Evolutionary conservation across 2,113 vertebrate genomes (phyloP).

Genomic region (Labeo catla): DNA sequence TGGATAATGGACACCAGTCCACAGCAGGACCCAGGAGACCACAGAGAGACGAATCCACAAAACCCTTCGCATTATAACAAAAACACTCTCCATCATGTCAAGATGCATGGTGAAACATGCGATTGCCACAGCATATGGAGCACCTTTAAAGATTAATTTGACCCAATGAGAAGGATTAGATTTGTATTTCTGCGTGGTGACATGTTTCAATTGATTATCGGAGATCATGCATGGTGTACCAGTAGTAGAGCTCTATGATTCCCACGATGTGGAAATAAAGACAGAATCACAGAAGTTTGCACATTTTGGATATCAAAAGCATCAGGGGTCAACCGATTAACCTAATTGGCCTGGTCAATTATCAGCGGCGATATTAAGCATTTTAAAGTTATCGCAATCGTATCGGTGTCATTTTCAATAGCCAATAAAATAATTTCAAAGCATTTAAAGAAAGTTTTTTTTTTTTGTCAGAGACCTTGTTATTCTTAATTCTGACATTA

Average conservation of each 20-base stretch:
- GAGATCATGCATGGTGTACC: conserved; percentile 24
- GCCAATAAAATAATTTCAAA: no score
- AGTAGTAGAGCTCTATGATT: conserved; percentile 11
- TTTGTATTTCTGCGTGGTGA: conserved; percentile 40
- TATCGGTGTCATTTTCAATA: no score
- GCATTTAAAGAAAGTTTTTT: no score
- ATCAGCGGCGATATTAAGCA: no score
- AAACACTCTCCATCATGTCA: conserved; percentile 19
- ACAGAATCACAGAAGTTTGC: not conserved
- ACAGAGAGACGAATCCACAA: not conserved
- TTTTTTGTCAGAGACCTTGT: no score
- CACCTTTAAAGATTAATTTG: conserved; percentile 53
- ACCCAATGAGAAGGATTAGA: conserved; percentile 51
- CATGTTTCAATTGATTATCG: conserved; percentile 48
- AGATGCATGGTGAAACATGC: not conserved
- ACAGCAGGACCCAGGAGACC: conserved; percentile 34
- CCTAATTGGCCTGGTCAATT: no score
- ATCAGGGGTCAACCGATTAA: no score
- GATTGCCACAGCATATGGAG: not conserved
- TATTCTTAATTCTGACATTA: no score
- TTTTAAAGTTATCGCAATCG: no score
- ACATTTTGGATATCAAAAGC: not conserved
- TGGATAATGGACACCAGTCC: conserved; percentile 46
- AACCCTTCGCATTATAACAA: conserved; percentile 16
- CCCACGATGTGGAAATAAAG: not conserved